These are phyloP conservation scores for Stratiomys singularior DNA, from an alignment of 2,888 invertebrate species.

Conservation along the genomic window DNA sequence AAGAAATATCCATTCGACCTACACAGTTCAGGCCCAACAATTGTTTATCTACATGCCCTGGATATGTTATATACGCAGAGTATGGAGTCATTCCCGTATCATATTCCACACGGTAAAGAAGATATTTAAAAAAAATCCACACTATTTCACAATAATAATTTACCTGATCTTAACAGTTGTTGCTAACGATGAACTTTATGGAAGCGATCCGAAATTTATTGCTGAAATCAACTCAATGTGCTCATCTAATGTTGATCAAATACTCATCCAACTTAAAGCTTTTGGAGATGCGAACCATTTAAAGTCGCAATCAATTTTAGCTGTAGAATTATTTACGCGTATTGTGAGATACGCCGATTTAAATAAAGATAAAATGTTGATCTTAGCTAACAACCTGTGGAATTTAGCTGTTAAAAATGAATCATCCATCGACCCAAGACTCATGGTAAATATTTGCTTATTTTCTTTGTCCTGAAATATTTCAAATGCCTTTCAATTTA, in stretches of 20 bases:
- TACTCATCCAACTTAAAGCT: constrained; percentile 75
- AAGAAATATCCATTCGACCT: constrained; percentile 79
- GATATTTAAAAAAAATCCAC: background rate
- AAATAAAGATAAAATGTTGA: constrained; percentile 70
- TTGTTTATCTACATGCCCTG: constrained; percentile 79
- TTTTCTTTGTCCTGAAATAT: background rate
- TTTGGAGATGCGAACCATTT: constrained; percentile 75
- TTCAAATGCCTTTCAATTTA: background rate
- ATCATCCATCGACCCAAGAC: constrained; percentile 68
- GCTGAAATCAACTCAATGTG: constrained; percentile 81
- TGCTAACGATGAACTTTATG: constrained; percentile 93
- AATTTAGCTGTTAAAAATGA: constrained; percentile 76
- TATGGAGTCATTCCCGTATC: constrained; percentile 86
- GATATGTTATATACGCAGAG: constrained; percentile 82
- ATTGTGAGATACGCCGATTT: constrained; percentile 75
- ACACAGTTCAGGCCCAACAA: constrained; percentile 73
- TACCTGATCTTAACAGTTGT: constrained; percentile 71
- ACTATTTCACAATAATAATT: background rate
- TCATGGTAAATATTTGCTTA: constrained; percentile 61
- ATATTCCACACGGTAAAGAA: constrained; percentile 81
- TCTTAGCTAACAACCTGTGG: constrained; percentile 85
- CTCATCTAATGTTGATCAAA: constrained; percentile 79
- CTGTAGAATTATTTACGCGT: constrained; percentile 78
- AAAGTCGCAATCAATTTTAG: constrained; percentile 76
- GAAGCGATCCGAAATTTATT: constrained; percentile 87